Evolutionary conservation across 2,888 invertebrate species (phyloP).

Genomic region (Eulithis testata): DNA sequence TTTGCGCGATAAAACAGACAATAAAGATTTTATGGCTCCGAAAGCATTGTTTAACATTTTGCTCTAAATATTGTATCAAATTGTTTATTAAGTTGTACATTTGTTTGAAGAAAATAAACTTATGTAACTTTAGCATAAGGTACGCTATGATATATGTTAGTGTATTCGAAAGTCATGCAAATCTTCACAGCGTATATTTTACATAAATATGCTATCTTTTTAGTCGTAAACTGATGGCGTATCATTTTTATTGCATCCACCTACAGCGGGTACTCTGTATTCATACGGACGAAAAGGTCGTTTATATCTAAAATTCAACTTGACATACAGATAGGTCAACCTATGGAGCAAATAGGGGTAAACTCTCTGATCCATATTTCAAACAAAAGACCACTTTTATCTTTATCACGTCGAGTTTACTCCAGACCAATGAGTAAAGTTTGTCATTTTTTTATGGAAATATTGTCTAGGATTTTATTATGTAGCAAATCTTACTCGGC

Average conservation of each 20-base stretch:
- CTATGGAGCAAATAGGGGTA: constrained; percentile 4
- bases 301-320: constrained; percentile 5
- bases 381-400: no score
- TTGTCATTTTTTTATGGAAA: no score
- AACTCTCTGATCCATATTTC: neutral
- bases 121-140: neutral
- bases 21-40: constrained; percentile 2
- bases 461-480: no score
- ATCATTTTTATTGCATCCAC: constrained; percentile 21
- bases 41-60: neutral
- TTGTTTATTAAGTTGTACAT: constrained; percentile 6
- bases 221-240: constrained; percentile 29
- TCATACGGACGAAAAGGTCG: constrained; percentile 6
- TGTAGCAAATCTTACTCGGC: no score
- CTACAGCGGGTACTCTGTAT: neutral
- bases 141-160: neutral
- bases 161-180: neutral
- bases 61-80: neutral
- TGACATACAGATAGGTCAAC: constrained; percentile 8
- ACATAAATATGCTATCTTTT: constrained; percentile 17
- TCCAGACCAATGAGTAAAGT: no score
- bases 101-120: constrained; percentile 12
- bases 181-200: neutral
- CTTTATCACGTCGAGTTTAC: no score
- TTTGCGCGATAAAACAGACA: constrained; percentile 17